phyloP scores from a whole-genome alignment of 2,113 vertebrate species.

The Ictidomys tridecemlineatus region DNA sequence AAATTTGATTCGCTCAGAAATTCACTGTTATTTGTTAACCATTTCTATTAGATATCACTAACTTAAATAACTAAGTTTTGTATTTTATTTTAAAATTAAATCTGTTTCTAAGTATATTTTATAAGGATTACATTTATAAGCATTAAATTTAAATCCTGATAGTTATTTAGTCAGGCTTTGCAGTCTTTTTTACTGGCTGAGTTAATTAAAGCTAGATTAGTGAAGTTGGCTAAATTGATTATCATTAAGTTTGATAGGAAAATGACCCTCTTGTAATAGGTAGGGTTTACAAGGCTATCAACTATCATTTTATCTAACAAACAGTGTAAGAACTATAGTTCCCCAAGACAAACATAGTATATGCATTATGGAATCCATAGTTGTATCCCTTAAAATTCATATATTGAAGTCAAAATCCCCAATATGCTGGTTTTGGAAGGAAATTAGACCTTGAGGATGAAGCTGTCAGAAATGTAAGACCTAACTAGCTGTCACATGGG shows the following conservation, averaged over 20 bases:
- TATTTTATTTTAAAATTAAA: slow-evolving; percentile 1
- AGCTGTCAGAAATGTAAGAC: background rate
- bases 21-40: background rate
- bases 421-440: background rate
- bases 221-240: slow-evolving; percentile 41
- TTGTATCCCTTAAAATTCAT: background rate
- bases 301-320: background rate
- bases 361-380: background rate
- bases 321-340: background rate
- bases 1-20: slow-evolving; percentile 36
- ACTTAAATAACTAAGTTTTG: background rate
- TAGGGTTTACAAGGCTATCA: background rate
- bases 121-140: background rate
- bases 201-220: slow-evolving; percentile 24
- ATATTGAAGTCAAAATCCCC: background rate
- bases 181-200: background rate
- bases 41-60: background rate
- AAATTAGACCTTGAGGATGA: background rate
- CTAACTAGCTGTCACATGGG: background rate
- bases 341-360: background rate
- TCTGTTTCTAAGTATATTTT: slow-evolving; percentile 42
- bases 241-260: background rate
- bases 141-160: background rate
- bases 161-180: background rate
- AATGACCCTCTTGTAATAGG: background rate